Base-by-base conservation (phyloP, 2,888 invertebrate genomes). In the Nemurella pictetii region DNA sequence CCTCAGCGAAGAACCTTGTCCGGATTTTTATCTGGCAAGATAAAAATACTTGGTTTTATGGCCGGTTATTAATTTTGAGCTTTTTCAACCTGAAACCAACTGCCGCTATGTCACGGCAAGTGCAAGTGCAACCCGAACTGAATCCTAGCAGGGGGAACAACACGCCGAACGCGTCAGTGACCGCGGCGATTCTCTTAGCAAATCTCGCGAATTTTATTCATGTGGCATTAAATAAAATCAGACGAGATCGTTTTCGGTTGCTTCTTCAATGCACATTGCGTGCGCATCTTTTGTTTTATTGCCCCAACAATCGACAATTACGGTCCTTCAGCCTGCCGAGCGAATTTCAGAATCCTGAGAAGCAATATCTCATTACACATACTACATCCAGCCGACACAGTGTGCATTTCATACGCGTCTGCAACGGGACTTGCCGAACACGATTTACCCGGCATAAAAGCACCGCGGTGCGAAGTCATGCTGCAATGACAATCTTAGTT, bases 401-500 rank as follows among this genome's bases (percentile, higher is more conserved):
- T 55, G 55, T 55, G 55, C 55, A 55, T 55, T 55, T 55, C 55
- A 20, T n/a, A n/a, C n/a, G 55, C 55, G 55, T 55, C 55, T 55
- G 20, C 55, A 12, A 55, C 55, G 55, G 55, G 55, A 12, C 3
- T 20, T 7, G 55, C 55, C 9, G n/a, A 5, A 75, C 28, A 75
- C 75, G 27, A 36, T 36, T 36, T 28, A 75, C 26, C 75, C 20
- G 28, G 28, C 75, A 27, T 55, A 55, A 75, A 75, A 75, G 55
- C 55, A 12, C 20, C 20, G 55, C 75, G 9, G 26, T 26, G 75
- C 75, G 26, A n/a, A 75, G 75, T 75, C 75, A 27, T 27, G 26
- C 75, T 27, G 75, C 75, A 75, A 75, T 75, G 75, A 75, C 75
- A 75, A 75, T 75, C 26, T 75, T 28, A 75, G 25, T 55, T 12